Conservation (phyloP, 2,888 invertebrate genomes). For the Amiota minor region DNA sequence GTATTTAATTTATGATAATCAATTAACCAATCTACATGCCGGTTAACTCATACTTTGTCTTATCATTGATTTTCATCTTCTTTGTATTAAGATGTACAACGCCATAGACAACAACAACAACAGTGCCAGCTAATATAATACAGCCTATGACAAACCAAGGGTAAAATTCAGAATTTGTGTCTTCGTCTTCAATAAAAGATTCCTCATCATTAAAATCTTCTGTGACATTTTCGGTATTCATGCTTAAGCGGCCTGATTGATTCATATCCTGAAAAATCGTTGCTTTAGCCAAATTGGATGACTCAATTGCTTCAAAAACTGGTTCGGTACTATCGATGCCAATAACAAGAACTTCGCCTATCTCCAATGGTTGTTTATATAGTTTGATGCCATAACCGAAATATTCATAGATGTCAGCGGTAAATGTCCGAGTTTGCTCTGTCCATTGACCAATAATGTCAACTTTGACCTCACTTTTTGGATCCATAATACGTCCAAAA, state of each 20-base stretch:
- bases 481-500: conserved; percentile 66
- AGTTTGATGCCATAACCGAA: conserved; percentile 64
- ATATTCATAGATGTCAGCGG: conserved; percentile 66
- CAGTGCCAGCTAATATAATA: conserved; percentile 51
- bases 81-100: conserved; percentile 58
- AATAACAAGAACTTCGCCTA: conserved; percentile 55
- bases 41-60: conserved; percentile 61
- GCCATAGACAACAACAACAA: conserved; percentile 54
- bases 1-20: background rate
- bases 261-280: conserved; percentile 48
- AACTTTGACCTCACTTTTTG: conserved; percentile 61
- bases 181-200: conserved; percentile 36
- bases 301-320: conserved; percentile 62
- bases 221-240: background rate
- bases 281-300: conserved; percentile 53
- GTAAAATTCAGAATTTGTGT: conserved; percentile 49
- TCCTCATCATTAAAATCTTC: conserved; percentile 46
- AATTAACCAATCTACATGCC: conserved; percentile 43
- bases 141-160: conserved; percentile 62
- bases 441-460: conserved; percentile 70
- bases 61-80: conserved; percentile 45
- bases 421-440: conserved; percentile 63
- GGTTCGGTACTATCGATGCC: conserved; percentile 67
- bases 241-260: background rate
- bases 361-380: conserved; percentile 53